Conservation (phyloP, 2,888 invertebrate genomes). For the Poecilus cupreus region DNA sequence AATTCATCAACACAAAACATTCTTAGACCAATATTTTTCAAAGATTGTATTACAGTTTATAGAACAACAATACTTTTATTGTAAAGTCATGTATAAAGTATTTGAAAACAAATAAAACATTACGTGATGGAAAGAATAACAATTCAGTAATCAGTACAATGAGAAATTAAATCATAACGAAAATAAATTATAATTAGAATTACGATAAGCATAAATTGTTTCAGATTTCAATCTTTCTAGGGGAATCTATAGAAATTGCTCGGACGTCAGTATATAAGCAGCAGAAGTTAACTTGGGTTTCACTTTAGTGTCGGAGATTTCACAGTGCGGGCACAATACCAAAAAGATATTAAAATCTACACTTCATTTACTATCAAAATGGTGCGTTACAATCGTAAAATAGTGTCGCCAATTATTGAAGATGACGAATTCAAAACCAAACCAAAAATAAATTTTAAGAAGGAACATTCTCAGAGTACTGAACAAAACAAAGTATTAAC, state of each 20-base stretch:
- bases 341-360: not conserved
- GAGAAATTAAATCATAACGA: not conserved
- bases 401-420: not conserved
- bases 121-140: too few relatives aligned
- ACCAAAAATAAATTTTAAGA: not conserved
- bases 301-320: not conserved
- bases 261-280: constrained; percentile 28
- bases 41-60: too few relatives aligned
- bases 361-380: not conserved
- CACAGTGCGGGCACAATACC: not conserved
- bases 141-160: too few relatives aligned
- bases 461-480: too few relatives aligned
- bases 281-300: not conserved
- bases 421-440: constrained; percentile 8
- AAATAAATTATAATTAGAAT: not conserved
- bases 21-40: too few relatives aligned
- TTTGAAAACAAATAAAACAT: too few relatives aligned
- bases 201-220: too few relatives aligned
- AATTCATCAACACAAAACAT: too few relatives aligned
- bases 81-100: too few relatives aligned
- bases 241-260: constrained; percentile 14
- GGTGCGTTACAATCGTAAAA: not conserved
- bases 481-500: not conserved
- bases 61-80: too few relatives aligned
- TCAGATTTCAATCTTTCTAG: too few relatives aligned